These are phyloP conservation scores for Oxyruncus cristatus DNA, from an alignment of 2,113 vertebrate genomes.

Conservation along the genomic window DNA sequence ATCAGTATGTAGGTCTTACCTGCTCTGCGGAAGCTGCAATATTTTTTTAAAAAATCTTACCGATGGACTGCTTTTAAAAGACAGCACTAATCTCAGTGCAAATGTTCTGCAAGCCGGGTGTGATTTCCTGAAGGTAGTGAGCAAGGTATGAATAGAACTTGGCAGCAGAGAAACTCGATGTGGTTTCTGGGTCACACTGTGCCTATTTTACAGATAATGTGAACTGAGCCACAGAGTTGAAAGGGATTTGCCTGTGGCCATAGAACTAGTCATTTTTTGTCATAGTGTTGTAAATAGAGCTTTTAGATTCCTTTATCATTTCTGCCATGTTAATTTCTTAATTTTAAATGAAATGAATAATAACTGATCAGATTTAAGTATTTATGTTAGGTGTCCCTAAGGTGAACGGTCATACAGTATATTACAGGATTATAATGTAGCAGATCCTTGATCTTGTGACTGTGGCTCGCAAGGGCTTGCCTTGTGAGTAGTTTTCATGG, in stretches of 20 bases:
- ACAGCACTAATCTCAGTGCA: background rate
- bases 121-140: background rate
- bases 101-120: background rate
- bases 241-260: background rate
- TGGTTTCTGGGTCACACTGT: accelerated
- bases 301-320: background rate
- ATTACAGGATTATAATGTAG: background rate
- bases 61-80: background rate
- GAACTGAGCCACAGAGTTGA: background rate
- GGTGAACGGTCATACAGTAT: background rate
- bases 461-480: background rate
- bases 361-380: background rate
- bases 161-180: accelerated
- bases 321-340: background rate
- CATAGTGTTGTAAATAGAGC: background rate
- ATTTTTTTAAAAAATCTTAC: background rate
- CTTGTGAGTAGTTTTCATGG: background rate
- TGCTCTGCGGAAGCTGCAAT: background rate
- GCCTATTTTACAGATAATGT: background rate
- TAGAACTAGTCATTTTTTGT: background rate
- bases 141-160: background rate
- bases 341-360: background rate
- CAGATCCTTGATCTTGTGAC: background rate
- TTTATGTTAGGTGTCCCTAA: background rate
- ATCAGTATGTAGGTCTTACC: background rate